phyloP scores from a whole-genome alignment of 2,113 vertebrate genomes.

The Emydocephalus ijimae region DNA sequence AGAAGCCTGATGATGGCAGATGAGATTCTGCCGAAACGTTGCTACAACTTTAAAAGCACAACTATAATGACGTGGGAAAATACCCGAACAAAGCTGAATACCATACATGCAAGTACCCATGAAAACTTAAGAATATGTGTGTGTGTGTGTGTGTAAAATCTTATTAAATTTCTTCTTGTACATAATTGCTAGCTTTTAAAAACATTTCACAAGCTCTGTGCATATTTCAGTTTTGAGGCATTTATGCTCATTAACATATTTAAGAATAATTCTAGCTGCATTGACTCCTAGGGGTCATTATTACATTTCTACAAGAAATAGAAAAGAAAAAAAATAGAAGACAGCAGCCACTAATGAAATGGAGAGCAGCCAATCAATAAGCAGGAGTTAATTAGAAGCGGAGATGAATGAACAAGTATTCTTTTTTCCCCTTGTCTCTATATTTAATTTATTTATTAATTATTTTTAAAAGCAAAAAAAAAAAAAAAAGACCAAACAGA shows the following conservation, averaged over 20 bases:
- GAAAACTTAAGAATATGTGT: no score
- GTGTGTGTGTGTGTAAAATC: no score
- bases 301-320: conserved; percentile 18
- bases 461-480: background rate
- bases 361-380: conserved; percentile 29
- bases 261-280: conserved; percentile 20
- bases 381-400: conserved; percentile 12
- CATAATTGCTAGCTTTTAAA: background rate
- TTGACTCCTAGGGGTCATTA: background rate
- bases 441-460: background rate
- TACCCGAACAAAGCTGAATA: no score
- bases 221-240: background rate
- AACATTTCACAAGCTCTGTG: background rate
- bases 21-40: no score
- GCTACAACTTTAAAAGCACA: no score
- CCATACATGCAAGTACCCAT: no score
- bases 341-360: conserved; percentile 19
- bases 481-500: background rate
- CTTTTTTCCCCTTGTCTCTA: background rate
- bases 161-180: background rate
- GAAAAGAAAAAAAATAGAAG: background rate
- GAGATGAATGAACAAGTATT: conserved; percentile 16
- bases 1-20: no score
- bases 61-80: no score
- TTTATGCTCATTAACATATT: conserved; percentile 17